Conservation (phyloP, 1,140 invertebrate species). For the Himalopsyche phryganea region DNA sequence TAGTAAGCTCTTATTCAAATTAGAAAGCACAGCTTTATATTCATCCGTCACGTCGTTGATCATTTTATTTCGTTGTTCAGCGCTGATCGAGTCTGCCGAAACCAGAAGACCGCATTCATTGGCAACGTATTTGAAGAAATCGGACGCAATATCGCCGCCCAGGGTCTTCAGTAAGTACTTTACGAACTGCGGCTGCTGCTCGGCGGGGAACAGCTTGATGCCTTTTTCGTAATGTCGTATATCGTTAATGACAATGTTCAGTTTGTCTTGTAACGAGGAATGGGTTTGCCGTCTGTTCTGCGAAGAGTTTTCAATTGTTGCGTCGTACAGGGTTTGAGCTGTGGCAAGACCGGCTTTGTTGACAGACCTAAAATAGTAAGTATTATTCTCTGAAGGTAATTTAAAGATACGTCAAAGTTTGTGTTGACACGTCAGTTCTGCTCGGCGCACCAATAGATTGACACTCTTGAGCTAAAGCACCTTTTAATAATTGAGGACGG, state of each 20-base stretch:
- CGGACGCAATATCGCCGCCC: slow-evolving; percentile 77
- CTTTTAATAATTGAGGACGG: too few species aligned
- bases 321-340: slow-evolving; percentile 68
- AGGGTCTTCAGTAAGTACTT: slow-evolving; percentile 84
- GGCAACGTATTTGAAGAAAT: slow-evolving; percentile 69
- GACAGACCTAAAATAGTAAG: slow-evolving; percentile 44
- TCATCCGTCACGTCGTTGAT: slow-evolving; percentile 63
- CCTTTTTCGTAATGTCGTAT: slow-evolving; percentile 84
- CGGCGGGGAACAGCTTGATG: slow-evolving; percentile 60
- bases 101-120: slow-evolving; percentile 62
- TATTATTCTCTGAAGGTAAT: too few species aligned
- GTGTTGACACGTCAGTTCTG: too few species aligned
- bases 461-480: too few species aligned
- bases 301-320: slow-evolving; percentile 63
- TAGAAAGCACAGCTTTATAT: slow-evolving; percentile 58
- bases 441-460: too few species aligned
- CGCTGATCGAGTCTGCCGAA: slow-evolving; percentile 55
- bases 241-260: slow-evolving; percentile 72
- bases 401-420: slow-evolving; percentile 15
- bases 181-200: slow-evolving; percentile 62
- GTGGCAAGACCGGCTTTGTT: slow-evolving; percentile 55
- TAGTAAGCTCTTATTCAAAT: slow-evolving; percentile 62
- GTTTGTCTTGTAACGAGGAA: slow-evolving; percentile 74
- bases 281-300: slow-evolving; percentile 71
- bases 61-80: slow-evolving; percentile 66